Conservation (phyloP, 2,797 vertebrate species). For the Sphaeramia orbicularis region DNA sequence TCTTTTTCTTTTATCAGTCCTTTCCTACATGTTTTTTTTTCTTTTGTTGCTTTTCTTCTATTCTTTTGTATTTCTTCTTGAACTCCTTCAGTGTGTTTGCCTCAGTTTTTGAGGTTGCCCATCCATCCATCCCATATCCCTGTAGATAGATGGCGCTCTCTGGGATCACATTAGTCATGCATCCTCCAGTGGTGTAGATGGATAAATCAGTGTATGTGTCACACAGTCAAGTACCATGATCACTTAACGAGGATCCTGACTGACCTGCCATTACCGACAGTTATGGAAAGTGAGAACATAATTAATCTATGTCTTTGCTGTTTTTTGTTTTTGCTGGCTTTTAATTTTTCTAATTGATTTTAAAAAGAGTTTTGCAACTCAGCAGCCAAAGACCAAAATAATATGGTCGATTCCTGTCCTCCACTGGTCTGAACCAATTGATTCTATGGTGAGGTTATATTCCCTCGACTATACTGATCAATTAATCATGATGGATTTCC, state of each 20-base stretch:
- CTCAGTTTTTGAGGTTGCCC: conserved; percentile 35
- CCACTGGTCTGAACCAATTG: conserved; percentile 64
- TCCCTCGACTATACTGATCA: conserved; percentile 72
- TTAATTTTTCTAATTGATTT: conserved; percentile 78
- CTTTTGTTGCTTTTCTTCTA: not conserved
- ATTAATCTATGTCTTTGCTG: conserved; percentile 57
- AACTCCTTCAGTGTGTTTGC: conserved; percentile 10
- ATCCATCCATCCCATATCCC: conserved; percentile 43
- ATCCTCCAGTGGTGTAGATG: conserved; percentile 22
- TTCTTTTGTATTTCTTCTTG: conserved; percentile 1
- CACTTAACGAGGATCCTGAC: conserved; percentile 50
- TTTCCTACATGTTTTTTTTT: not conserved
- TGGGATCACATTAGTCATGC: conserved; percentile 27
- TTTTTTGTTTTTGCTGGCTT: conserved; percentile 45
- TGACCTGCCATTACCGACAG: conserved; percentile 44
- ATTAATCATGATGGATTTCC: conserved; percentile 83
- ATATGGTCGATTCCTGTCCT: conserved; percentile 67
- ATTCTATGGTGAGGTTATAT: conserved; percentile 73
- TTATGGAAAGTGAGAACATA: conserved; percentile 48
- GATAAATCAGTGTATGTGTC: conserved; percentile 48
- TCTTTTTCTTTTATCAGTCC: not conserved
- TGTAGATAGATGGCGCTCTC: conserved; percentile 35
- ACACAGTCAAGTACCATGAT: conserved; percentile 37
- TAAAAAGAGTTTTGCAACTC: conserved; percentile 62
- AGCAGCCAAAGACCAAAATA: conserved; percentile 67